phyloP scores from a whole-genome alignment of 2,797 vertebrate species.

The Xyrichtys novacula region DNA sequence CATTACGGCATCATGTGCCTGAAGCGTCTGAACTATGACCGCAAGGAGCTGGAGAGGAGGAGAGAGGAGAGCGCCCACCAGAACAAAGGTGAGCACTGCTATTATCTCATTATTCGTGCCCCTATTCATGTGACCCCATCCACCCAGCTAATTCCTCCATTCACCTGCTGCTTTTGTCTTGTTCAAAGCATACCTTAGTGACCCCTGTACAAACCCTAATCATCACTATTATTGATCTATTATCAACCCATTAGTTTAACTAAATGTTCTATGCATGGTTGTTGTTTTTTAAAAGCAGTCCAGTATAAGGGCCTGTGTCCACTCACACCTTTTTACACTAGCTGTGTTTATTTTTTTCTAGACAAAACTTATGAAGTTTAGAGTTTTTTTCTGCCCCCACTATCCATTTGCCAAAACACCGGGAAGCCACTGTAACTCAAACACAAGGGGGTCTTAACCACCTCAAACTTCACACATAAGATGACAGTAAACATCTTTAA shows the following conservation, averaged over 20 bases:
- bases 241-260: neutral
- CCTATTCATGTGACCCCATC: neutral
- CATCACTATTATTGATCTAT: neutral
- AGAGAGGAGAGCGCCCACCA: conserved; percentile 91
- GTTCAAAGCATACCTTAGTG: conserved; percentile 19
- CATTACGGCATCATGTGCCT: conserved; percentile 97
- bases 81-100: conserved; percentile 86
- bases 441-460: no score
- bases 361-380: no score
- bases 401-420: no score
- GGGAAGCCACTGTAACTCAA: no score
- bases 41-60: conserved; percentile 93
- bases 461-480: no score
- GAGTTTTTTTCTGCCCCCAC: no score
- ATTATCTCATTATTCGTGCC: conserved; percentile 15
- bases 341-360: no score
- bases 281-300: neutral
- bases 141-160: conserved; percentile 14
- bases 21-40: conserved; percentile 94
- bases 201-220: neutral
- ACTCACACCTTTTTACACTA: no score
- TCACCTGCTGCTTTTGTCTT: conserved; percentile 3
- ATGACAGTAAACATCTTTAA: no score
- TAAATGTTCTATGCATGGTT: neutral
- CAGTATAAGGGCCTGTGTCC: no score